Evolutionary conservation across 2,888 invertebrate genomes (phyloP).

Genomic region (Erebia aethiops): DNA sequence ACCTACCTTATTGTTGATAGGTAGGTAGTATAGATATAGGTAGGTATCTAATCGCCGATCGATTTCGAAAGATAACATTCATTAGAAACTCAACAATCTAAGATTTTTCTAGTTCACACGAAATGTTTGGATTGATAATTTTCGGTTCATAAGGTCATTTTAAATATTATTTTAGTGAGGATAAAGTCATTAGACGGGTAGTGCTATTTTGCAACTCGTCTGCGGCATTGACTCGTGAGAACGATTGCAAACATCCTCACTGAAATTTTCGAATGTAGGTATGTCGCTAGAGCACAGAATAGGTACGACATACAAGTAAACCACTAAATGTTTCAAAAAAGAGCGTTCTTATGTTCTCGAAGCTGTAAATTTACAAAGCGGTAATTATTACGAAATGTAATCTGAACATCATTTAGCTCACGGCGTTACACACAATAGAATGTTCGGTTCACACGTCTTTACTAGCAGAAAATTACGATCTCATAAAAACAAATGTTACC

Average conservation of each 20-base stretch:
- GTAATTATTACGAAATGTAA: constrained; percentile 68
- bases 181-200: constrained; percentile 19
- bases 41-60: too few relatives aligned
- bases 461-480: constrained; percentile 2
- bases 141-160: constrained; percentile 12
- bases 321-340: constrained; percentile 52
- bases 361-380: constrained; percentile 40
- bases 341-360: constrained; percentile 31
- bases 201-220: constrained; percentile 25
- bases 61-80: background rate
- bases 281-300: too few relatives aligned
- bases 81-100: background rate
- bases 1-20: too few relatives aligned
- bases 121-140: constrained; percentile 7
- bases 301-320: constrained; percentile 25
- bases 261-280: constrained; percentile 17
- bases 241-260: constrained; percentile 14
- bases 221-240: constrained; percentile 23
- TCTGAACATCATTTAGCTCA: constrained; percentile 61
- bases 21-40: too few relatives aligned
- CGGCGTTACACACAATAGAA: constrained; percentile 55
- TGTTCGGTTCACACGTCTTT: constrained; percentile 39
- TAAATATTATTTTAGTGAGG: constrained; percentile 18
- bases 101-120: background rate
- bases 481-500: constrained; percentile 12